Percentiles rank a stretch among this genome's conserved stretches.
These are phyloP conservation scores for Eumaeus atala DNA, from an alignment of 1,140 invertebrate genomes.

Conservation along the genomic window DNA sequence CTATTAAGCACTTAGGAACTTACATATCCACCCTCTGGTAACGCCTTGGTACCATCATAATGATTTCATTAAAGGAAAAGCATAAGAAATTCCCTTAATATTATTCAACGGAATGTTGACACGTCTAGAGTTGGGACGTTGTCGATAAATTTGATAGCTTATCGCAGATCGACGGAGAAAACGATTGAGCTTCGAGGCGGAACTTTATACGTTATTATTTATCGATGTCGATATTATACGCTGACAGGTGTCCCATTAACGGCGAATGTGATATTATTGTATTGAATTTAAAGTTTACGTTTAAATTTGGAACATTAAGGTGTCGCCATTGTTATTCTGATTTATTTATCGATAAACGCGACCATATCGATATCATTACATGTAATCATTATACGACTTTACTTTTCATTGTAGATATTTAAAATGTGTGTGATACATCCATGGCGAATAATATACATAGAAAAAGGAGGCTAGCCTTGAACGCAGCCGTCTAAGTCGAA, in stretches of 20 bases:
- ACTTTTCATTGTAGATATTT: no score
- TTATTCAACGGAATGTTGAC: conserved; percentile 16
- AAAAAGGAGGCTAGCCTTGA: no score
- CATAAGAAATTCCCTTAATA: conserved; percentile 12
- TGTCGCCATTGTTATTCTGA: conserved; percentile 23
- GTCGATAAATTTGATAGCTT: conserved; percentile 29
- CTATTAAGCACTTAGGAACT: no score
- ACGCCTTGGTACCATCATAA: no score
- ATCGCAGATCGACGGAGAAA: conserved; percentile 16
- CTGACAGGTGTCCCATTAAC: conserved; percentile 4
- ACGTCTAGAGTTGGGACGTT: conserved; percentile 26
- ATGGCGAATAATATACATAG: no score
- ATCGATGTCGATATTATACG: not conserved
- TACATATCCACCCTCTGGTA: no score
- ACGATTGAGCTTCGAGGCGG: conserved; percentile 24
- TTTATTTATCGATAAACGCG: conserved; percentile 23
- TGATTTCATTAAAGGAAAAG: no score
- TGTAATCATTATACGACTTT: no score
- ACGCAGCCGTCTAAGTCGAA: no score
- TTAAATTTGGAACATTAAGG: not conserved
- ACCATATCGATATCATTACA: conserved; percentile 1
- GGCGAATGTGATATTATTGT: not conserved
- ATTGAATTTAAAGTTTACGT: conserved; percentile 5
- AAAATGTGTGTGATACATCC: no score
- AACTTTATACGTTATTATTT: conserved; percentile 18